Conservation (phyloP, 2,113 vertebrate genomes). For the Plectropomus leopardus region DNA sequence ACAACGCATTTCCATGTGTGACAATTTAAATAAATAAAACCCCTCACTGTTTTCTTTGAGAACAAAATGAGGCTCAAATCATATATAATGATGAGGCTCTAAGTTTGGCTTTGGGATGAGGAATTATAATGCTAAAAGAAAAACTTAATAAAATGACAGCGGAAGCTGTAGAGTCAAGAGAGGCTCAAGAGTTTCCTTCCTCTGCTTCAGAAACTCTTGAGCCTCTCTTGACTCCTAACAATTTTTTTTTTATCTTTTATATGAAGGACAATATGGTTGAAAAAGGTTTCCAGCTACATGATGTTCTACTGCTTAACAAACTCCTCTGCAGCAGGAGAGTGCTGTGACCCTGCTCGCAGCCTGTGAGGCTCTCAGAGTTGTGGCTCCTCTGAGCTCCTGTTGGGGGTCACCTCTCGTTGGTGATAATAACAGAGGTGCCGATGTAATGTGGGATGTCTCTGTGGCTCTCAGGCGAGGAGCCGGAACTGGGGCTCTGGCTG, state of each 20-base stretch:
- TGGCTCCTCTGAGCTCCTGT: background rate
- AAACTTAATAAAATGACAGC: background rate
- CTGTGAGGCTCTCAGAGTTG: background rate
- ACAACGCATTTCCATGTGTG: background rate
- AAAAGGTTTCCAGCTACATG: background rate
- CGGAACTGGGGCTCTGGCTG: conserved; percentile 85
- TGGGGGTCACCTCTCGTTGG: conserved; percentile 91
- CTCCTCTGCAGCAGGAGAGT: background rate
- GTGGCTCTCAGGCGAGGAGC: conserved; percentile 84
- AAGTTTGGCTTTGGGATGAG: background rate
- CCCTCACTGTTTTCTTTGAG: background rate
- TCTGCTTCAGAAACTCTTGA: too few relatives aligned
- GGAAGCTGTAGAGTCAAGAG: conserved; percentile 15
- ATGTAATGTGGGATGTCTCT: conserved; percentile 89
- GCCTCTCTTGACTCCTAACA: too few relatives aligned
- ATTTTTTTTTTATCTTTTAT: too few relatives aligned
- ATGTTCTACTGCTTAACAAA: background rate
- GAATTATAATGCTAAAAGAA: background rate
- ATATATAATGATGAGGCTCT: background rate
- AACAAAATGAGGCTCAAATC: background rate
- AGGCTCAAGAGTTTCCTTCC: too few relatives aligned
- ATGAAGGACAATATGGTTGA: background rate
- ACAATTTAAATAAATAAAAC: too few relatives aligned
- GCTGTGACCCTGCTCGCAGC: background rate
- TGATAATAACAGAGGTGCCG: conserved; percentile 94